These are phyloP conservation scores for Chiridota heheva DNA, from an alignment of 35 echinoderm and acorn worm species.

Conservation along the genomic window DNA sequence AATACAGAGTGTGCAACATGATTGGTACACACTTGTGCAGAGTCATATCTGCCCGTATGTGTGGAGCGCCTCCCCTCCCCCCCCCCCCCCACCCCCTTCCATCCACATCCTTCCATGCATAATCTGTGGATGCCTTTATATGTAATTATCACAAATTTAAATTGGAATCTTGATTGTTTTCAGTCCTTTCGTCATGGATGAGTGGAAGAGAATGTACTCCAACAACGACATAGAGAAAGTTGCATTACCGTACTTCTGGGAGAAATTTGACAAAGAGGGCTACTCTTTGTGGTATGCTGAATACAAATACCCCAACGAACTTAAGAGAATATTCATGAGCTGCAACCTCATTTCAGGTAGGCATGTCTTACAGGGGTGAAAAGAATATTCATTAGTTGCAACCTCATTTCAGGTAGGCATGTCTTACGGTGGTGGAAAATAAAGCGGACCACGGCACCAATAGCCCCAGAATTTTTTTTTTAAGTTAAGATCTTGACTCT, in stretches of 20 bases:
- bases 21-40: no score
- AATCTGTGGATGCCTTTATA: background rate
- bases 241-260: slow-evolving; percentile 86
- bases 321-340: slow-evolving; percentile 56
- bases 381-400: slow-evolving; percentile 55
- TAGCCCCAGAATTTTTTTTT: slow-evolving; percentile 11
- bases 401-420: slow-evolving; percentile 73
- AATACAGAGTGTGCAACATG: no score
- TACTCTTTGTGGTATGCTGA: slow-evolving; percentile 77
- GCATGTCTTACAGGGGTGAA: no score
- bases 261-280: slow-evolving; percentile 74
- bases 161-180: slow-evolving; percentile 27
- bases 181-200: slow-evolving; percentile 81
- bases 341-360: slow-evolving; percentile 74
- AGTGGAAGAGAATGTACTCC: slow-evolving; percentile 68
- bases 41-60: background rate
- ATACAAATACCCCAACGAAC: slow-evolving; percentile 56
- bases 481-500: no score
- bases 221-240: slow-evolving; percentile 59
- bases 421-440: no score
- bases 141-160: background rate
- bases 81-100: no score
- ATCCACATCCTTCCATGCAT: background rate
- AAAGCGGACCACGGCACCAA: no score
- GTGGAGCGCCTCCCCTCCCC: background rate